These are phyloP conservation scores for Venustaconcha ellipsiformis DNA, from an alignment of 1,140 invertebrate species.

Conservation along the genomic window DNA sequence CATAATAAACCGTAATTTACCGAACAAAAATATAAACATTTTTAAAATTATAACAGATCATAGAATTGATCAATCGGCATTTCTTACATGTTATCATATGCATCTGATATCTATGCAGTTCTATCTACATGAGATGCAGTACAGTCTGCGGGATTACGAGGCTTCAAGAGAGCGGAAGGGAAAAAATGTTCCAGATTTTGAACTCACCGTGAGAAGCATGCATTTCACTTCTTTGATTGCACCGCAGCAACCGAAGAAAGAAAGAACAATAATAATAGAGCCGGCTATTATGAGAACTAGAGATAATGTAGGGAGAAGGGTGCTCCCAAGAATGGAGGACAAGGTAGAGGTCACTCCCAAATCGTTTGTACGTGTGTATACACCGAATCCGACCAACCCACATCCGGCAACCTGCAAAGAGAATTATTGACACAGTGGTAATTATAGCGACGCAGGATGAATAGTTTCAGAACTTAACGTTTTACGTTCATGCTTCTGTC, in stretches of 20 bases:
- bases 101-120: too few relatives aligned
- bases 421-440: neutral
- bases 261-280: slow-evolving; percentile 48
- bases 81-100: too few relatives aligned
- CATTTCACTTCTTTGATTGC: slow-evolving; percentile 61
- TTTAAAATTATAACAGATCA: too few relatives aligned
- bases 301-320: slow-evolving; percentile 42
- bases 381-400: slow-evolving; percentile 52
- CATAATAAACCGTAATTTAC: too few relatives aligned
- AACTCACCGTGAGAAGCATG: slow-evolving; percentile 57
- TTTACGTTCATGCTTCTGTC: neutral
- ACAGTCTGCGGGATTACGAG: too few relatives aligned
- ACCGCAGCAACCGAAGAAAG: slow-evolving; percentile 61
- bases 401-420: slow-evolving; percentile 52
- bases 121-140: too few relatives aligned
- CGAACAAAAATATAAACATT: too few relatives aligned
- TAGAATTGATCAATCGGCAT: too few relatives aligned
- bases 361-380: slow-evolving; percentile 50
- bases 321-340: slow-evolving; percentile 44
- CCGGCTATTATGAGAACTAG: slow-evolving; percentile 46
- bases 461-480: neutral
- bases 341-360: slow-evolving; percentile 33
- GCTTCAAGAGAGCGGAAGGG: too few relatives aligned
- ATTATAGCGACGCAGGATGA: neutral
- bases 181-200: too few relatives aligned